Conservation (phyloP, 2,797 vertebrate species). For the Falco cherrug region DNA sequence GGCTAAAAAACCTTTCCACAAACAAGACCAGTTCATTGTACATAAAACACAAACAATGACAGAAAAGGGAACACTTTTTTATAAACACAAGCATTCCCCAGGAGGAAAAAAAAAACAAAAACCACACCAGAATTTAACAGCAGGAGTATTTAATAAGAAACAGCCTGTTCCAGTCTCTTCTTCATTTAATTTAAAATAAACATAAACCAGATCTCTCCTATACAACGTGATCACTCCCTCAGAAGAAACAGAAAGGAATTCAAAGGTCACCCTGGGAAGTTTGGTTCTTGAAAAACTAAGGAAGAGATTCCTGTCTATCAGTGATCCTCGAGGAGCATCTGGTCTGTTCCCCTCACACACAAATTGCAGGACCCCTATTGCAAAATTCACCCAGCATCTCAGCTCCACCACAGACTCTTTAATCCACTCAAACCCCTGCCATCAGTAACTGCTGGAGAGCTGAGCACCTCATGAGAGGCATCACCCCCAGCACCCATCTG, state of each 20-base stretch:
- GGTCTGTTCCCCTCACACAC: background rate
- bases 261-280: background rate
- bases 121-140: background rate
- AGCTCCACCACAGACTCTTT: accelerated
- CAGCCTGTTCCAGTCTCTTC: slow-evolving; percentile 35
- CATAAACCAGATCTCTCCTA: slow-evolving; percentile 45
- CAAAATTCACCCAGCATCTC: background rate
- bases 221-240: background rate
- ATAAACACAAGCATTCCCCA: slow-evolving; percentile 42
- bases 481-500: background rate
- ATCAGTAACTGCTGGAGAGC: accelerated
- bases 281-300: background rate
- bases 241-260: slow-evolving; percentile 14
- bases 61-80: slow-evolving; percentile 15
- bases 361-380: accelerated
- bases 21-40: background rate
- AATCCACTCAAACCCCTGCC: background rate
- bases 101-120: background rate
- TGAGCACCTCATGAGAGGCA: background rate
- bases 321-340: background rate
- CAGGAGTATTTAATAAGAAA: slow-evolving; percentile 44
- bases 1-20: background rate
- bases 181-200: slow-evolving; percentile 54
- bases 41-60: background rate
- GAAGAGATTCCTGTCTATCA: background rate